A percentile compares a stretch with the other conserved stretches of the same genome.
Evolutionary conservation across 2,888 invertebrate genomes (phyloP).

Genomic region (Drosophila pseudotakahashii): DNA sequence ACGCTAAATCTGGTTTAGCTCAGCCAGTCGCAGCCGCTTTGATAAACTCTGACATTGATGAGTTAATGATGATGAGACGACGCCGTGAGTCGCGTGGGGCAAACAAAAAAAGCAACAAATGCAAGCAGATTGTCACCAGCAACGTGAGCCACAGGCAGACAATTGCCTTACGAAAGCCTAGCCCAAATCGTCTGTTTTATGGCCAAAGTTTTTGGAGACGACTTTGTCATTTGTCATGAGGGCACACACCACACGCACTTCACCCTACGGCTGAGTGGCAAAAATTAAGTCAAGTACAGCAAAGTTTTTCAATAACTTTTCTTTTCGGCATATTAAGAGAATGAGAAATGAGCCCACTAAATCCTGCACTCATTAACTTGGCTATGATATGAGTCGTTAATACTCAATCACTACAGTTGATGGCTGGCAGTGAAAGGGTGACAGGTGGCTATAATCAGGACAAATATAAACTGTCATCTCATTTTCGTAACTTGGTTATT

Average conservation of each 20-base stretch:
- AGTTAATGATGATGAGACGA: slow-evolving; percentile 77
- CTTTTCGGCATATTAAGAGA: slow-evolving; percentile 46
- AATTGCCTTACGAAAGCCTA: background rate
- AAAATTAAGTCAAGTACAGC: slow-evolving; percentile 62
- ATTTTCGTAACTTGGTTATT: no score
- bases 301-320: slow-evolving; percentile 65
- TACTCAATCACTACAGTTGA: background rate
- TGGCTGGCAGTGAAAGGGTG: slow-evolving; percentile 10
- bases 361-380: slow-evolving; percentile 40
- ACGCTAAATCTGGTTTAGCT: slow-evolving; percentile 77
- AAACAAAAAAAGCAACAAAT: slow-evolving; percentile 21
- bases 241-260: background rate
- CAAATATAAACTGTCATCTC: background rate
- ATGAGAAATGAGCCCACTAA: slow-evolving; percentile 25
- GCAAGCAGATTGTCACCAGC: slow-evolving; percentile 63
- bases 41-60: slow-evolving; percentile 80
- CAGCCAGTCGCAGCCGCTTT: slow-evolving; percentile 53
- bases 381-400: background rate
- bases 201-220: slow-evolving; percentile 59
- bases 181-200: slow-evolving; percentile 54
- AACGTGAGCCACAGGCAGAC: slow-evolving; percentile 5
- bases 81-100: slow-evolving; percentile 23
- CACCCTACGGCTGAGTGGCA: slow-evolving; percentile 38
- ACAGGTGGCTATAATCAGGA: background rate
- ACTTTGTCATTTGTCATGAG: slow-evolving; percentile 70